Base-by-base conservation (phyloP, 2,113 vertebrate genomes). In the Ptychochromis oligacanthus region DNA sequence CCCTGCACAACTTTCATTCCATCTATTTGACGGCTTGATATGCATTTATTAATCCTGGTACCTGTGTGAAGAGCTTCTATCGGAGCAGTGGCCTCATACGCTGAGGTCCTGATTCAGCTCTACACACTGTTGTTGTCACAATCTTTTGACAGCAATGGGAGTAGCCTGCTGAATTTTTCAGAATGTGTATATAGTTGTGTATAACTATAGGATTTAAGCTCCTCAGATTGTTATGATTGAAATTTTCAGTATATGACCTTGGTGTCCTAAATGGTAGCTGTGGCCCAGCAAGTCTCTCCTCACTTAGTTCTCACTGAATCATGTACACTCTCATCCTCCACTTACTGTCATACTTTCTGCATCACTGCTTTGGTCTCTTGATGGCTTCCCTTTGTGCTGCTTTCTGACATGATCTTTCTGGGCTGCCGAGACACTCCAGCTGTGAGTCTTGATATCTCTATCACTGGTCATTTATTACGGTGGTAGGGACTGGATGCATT, bases 1-100 rank as follows among this genome's bases (percentile, higher is more conserved):
- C 26, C 57, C 74, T 24, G 57, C 79, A 24, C 84, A 62, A 4
- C 55, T 64, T 12, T 12, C 82, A 43, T 4, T 14, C 26, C 55
- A 49, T 28, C 65, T 58, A 65, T 55, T 36, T 43, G 65, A 52
- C 70, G 58, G 58, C 58, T 26, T 7, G 64, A 14, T 31, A 38
- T 80, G 58, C 80, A 82, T 90, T 22, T 56, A 86, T 86, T 78
- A 87, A 56, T 80, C 67, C 22, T 15, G n/a, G 40, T 55, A 5
- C 31, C 22, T 49, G 61, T 20, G 54, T n/a, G 75, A 85, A 80
- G 58, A 70, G 75, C n/a, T n/a, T 59, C 77, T 62, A 59, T 38
- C 55, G 34, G 81, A 84, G 76, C 38, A 0, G 18, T 46, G 77
- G 75, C 77, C 80, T 87, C 77, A 22, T 24, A 28, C 31, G 26